A percentile compares a stretch with the other conserved stretches of the same genome.
Conservation (phyloP, 37 sponge, comb jelly and placozoan species). For the Ianthella basta region DNA sequence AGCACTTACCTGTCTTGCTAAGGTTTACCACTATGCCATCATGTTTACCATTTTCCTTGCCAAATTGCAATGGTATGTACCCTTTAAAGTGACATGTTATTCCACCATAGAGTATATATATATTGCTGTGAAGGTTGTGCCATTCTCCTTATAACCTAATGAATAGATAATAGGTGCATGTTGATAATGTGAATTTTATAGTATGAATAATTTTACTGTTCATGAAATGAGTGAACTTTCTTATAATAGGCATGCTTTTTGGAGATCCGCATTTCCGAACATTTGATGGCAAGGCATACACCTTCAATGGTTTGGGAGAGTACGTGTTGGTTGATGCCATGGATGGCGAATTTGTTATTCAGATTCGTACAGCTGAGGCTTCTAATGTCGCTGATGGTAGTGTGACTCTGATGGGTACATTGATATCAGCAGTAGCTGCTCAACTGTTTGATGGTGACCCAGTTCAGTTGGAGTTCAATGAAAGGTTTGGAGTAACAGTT, state of each 20-base stretch:
- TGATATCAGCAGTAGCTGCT: slow-evolving; percentile 16
- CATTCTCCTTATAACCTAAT: too few relatives aligned
- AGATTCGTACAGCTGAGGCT: slow-evolving; percentile 14
- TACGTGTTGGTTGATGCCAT: slow-evolving; percentile 30
- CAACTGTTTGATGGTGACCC: slow-evolving; percentile 4
- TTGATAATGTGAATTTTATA: too few relatives aligned
- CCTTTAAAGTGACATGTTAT: too few relatives aligned
- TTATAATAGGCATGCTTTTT: neutral
- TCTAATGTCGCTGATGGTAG: neutral
- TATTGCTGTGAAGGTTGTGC: too few relatives aligned
- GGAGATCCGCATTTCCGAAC: slow-evolving; percentile 33
- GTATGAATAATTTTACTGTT: too few relatives aligned
- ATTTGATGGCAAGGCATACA: slow-evolving; percentile 22
- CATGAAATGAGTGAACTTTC: neutral
- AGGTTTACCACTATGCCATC: too few relatives aligned
- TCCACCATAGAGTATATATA: too few relatives aligned
- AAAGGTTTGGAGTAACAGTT: neutral
- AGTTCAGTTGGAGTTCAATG: slow-evolving; percentile 20
- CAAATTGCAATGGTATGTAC: too few relatives aligned
- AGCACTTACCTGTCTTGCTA: too few relatives aligned
- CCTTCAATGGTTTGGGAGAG: slow-evolving; percentile 39
- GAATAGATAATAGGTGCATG: too few relatives aligned
- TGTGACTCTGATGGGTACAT: neutral
- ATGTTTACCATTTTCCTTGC: too few relatives aligned
- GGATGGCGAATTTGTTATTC: neutral